A percentile compares a stretch with the other conserved stretches of the same genome.
Conservation (phyloP, 92 coral and sea anemone genomes). For the Epizoanthus ramosus region DNA sequence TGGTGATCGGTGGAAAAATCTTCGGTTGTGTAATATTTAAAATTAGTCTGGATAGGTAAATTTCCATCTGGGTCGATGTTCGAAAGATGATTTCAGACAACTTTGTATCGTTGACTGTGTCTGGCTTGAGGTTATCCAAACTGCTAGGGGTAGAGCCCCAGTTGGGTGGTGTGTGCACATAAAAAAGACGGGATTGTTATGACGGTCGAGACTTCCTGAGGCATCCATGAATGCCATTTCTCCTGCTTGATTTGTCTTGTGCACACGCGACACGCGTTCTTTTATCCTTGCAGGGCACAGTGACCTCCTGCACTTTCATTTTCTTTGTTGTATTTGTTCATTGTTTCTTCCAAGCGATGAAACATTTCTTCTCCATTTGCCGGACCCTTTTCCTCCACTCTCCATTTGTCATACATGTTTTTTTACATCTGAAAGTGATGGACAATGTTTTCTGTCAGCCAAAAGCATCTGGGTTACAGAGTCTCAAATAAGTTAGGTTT, state of each 20-base stretch:
- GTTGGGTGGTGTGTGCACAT: slow-evolving; percentile 58
- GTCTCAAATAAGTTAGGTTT: slow-evolving; percentile 52
- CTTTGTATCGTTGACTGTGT: slow-evolving; percentile 36
- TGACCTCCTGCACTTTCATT: slow-evolving; percentile 21
- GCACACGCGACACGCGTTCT: too few species aligned
- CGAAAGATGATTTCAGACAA: slow-evolving; percentile 12
- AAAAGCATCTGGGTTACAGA: slow-evolving; percentile 49
- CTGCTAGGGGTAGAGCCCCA: slow-evolving; percentile 59
- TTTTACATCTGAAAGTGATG: slow-evolving; percentile 59
- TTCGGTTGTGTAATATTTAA: slow-evolving; percentile 55
- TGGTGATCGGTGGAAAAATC: slow-evolving; percentile 47
- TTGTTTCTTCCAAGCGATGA: neutral
- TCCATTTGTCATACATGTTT: slow-evolving; percentile 53
- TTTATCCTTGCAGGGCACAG: slow-evolving; percentile 31
- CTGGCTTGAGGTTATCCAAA: slow-evolving; percentile 54
- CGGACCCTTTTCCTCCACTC: slow-evolving; percentile 43
- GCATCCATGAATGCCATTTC: slow-evolving; percentile 71
- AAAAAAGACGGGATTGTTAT: slow-evolving; percentile 57
- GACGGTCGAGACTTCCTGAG: slow-evolving; percentile 52
- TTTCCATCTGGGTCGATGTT: slow-evolving; percentile 13
- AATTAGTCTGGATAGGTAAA: slow-evolving; percentile 22
- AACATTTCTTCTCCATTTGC: slow-evolving; percentile 62
- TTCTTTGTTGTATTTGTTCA: slow-evolving; percentile 3
- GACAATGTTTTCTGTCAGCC: slow-evolving; percentile 53
- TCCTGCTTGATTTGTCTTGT: slow-evolving; percentile 48